Evolutionary conservation across 92 coral and sea anemone genomes (phyloP).

Genomic region (Montipora capitata): DNA sequence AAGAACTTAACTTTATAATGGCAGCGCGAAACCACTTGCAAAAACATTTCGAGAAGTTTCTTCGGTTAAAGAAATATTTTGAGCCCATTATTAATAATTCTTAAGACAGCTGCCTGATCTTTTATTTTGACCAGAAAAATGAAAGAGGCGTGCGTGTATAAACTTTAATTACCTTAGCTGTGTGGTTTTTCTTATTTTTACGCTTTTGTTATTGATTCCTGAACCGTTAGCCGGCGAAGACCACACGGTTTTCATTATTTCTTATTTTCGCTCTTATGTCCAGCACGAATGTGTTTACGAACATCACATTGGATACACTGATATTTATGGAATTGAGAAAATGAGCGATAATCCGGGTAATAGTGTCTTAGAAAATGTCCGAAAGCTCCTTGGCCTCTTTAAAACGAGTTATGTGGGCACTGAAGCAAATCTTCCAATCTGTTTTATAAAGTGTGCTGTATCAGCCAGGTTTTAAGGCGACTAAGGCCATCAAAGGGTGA

Average conservation of each 20-base stretch:
- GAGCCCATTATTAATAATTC: neutral
- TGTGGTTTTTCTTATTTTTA: slow-evolving; percentile 42
- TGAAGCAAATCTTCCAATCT: neutral
- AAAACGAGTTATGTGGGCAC: neutral
- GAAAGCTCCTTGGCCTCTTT: neutral
- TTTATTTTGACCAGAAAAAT: neutral
- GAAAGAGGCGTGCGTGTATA: slow-evolving; percentile 9
- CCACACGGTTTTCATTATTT: slow-evolving; percentile 11
- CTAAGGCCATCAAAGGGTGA: neutral
- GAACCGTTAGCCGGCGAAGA: slow-evolving; percentile 41
- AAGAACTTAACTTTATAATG: neutral
- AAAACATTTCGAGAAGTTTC: neutral
- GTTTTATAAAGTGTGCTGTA: neutral
- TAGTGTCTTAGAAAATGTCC: neutral
- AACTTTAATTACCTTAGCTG: slow-evolving; percentile 5
- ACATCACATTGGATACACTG: neutral
- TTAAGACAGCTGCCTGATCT: slow-evolving; percentile 11
- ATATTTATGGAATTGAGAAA: neutral
- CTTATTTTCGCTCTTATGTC: neutral
- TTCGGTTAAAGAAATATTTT: neutral
- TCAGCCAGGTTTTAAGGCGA: neutral
- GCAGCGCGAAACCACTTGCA: no score
- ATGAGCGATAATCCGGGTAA: neutral
- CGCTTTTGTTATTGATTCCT: slow-evolving; percentile 44
- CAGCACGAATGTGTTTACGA: slow-evolving; percentile 15